Conservation (phyloP, 2,113 vertebrate genomes). For the Crotalus tigris region DNA sequence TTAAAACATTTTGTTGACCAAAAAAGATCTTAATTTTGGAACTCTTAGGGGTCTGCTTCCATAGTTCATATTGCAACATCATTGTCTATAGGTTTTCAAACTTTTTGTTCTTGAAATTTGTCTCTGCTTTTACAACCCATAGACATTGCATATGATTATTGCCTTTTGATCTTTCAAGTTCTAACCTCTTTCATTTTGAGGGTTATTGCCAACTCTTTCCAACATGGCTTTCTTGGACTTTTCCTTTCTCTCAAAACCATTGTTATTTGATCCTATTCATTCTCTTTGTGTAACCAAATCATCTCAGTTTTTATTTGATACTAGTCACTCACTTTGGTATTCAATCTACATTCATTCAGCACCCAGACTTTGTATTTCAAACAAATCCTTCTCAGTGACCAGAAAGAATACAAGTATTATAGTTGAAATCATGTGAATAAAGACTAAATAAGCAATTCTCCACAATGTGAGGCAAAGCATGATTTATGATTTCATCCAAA, state of each 20-base stretch:
- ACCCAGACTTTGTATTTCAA: not conserved
- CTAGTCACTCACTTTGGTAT: not conserved
- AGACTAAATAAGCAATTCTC: not conserved
- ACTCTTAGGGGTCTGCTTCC: not conserved
- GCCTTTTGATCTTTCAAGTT: not conserved
- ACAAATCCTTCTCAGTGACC: not conserved
- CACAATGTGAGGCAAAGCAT: not conserved
- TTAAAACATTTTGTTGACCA: slow-evolving; percentile 4
- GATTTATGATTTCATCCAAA: not conserved
- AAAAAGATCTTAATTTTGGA: slow-evolving; percentile 4
- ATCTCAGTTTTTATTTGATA: not conserved
- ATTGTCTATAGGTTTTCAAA: not conserved
- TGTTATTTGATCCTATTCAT: not conserved
- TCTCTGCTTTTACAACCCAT: not conserved
- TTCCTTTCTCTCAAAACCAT: not conserved
- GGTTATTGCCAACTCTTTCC: not conserved
- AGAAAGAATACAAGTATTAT: not conserved
- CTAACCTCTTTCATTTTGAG: not conserved
- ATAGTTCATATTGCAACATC: not conserved
- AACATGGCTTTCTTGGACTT: not conserved
- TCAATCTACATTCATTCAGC: not conserved
- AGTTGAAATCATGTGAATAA: not conserved
- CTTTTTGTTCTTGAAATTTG: not conserved
- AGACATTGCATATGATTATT: not conserved
- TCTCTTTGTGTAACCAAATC: not conserved